Percentiles rank a stretch among this genome's conserved stretches.
These are phyloP conservation scores for Meganola albula DNA, from an alignment of 2,888 invertebrate genomes.

Conservation along the genomic window DNA sequence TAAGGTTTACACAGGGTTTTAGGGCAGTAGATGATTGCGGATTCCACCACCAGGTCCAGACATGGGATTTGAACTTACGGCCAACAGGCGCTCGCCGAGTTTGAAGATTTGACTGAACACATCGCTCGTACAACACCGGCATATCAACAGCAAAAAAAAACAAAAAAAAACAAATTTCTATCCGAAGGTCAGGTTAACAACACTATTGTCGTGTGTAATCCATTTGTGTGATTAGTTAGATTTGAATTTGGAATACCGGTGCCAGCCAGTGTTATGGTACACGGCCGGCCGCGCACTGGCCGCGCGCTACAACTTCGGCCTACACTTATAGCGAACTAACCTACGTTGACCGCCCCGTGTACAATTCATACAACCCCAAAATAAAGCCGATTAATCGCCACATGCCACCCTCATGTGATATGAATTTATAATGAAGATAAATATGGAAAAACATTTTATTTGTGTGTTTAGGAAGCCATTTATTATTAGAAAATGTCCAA, in stretches of 20 bases:
- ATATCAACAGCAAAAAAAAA: slow-evolving; percentile 37
- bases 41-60: slow-evolving; percentile 23
- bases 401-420: slow-evolving; percentile 45
- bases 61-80: slow-evolving; percentile 57
- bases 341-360: slow-evolving; percentile 55
- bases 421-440: slow-evolving; percentile 48
- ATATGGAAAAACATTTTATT: slow-evolving; percentile 34
- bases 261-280: slow-evolving; percentile 63
- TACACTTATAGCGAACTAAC: slow-evolving; percentile 62
- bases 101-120: slow-evolving; percentile 53
- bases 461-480: slow-evolving; percentile 28
- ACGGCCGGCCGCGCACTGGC: slow-evolving; percentile 70
- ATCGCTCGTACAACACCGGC: slow-evolving; percentile 63
- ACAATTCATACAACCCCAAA: slow-evolving; percentile 61
- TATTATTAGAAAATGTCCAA: slow-evolving; percentile 21
- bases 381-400: slow-evolving; percentile 34
- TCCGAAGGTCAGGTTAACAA: slow-evolving; percentile 53
- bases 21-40: too few species aligned
- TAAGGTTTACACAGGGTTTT: too few species aligned
- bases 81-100: slow-evolving; percentile 50
- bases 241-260: slow-evolving; percentile 45
- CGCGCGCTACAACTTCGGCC: slow-evolving; percentile 48
- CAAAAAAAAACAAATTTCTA: slow-evolving; percentile 27
- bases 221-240: slow-evolving; percentile 43
- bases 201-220: slow-evolving; percentile 52